Evolutionary conservation across 2,113 vertebrate genomes (phyloP).

Genomic region (Channa argus): DNA sequence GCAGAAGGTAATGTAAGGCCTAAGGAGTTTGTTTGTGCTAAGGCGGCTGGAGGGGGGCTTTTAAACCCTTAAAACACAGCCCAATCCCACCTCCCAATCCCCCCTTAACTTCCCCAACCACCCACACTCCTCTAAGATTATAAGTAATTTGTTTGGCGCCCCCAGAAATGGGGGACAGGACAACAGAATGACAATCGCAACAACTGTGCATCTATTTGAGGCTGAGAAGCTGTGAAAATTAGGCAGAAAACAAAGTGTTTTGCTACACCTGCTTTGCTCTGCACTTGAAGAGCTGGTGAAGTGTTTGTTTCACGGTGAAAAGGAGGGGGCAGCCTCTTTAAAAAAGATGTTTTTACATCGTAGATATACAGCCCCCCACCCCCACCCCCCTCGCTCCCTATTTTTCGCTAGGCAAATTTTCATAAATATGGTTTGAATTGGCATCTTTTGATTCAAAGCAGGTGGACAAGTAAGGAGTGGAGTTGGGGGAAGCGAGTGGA

Average conservation of each 20-base stretch:
- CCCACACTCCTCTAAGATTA: slow-evolving; percentile 46
- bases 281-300: slow-evolving; percentile 8
- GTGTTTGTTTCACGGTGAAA: neutral
- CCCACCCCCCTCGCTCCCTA: too few species aligned
- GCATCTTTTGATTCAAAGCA: slow-evolving; percentile 18
- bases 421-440: slow-evolving; percentile 31
- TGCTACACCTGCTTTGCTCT: neutral
- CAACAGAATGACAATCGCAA: slow-evolving; percentile 15
- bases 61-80: slow-evolving; percentile 45
- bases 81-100: neutral
- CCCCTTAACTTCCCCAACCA: slow-evolving; percentile 9
- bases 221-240: slow-evolving; percentile 11
- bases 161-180: slow-evolving; percentile 26
- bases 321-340: neutral
- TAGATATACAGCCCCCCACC: slow-evolving; percentile 13
- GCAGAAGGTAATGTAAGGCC: slow-evolving; percentile 34
- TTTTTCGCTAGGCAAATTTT: neutral
- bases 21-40: slow-evolving; percentile 66
- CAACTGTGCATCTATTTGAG: slow-evolving; percentile 7
- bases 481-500: slow-evolving; percentile 4
- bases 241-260: slow-evolving; percentile 44
- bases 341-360: slow-evolving; percentile 9
- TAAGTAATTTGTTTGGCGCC: slow-evolving; percentile 40
- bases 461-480: neutral
- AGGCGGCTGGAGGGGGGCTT: slow-evolving; percentile 46